These are phyloP conservation scores for Aldrovandia affinis DNA, from an alignment of 2,797 vertebrate species.

Conservation along the genomic window DNA sequence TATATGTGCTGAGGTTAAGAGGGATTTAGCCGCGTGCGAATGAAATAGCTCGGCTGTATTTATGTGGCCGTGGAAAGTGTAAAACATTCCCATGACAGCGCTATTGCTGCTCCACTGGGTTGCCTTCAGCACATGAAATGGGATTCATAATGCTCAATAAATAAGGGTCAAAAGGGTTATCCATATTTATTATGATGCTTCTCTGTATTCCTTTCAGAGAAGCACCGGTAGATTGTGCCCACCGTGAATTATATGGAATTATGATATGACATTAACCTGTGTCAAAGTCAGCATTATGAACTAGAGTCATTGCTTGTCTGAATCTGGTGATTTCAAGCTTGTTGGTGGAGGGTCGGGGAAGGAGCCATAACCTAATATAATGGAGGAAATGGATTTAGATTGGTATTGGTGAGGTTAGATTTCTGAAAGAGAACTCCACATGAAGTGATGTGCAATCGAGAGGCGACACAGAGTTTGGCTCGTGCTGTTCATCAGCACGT, in stretches of 20 bases:
- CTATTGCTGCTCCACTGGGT: constrained; percentile 22
- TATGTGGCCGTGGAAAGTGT: constrained; percentile 18
- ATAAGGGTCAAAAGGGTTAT: constrained; percentile 44
- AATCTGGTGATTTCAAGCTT: constrained; percentile 45
- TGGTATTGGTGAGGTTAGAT: constrained; percentile 38
- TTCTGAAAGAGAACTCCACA: constrained; percentile 34
- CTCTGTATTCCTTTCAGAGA: constrained; percentile 29
- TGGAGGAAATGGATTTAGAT: constrained; percentile 59
- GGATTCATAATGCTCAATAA: constrained; percentile 45
- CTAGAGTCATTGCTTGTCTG: constrained; percentile 43
- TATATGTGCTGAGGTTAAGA: constrained; percentile 22
- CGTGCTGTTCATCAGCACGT: constrained; percentile 50
- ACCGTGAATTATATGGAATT: constrained; percentile 34
- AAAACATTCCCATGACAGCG: constrained; percentile 33
- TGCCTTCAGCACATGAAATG: constrained; percentile 37
- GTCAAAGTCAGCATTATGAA: constrained; percentile 46
- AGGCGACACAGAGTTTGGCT: constrained; percentile 43
- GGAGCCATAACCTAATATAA: constrained; percentile 53
- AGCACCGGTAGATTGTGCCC: background rate
- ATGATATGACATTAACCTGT: constrained; percentile 50
- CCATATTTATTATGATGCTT: constrained; percentile 37
- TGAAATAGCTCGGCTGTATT: constrained; percentile 29
- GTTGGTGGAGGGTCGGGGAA: constrained; percentile 27
- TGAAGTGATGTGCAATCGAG: constrained; percentile 43
- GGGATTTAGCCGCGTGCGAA: constrained; percentile 31